Evolutionary conservation across 2,888 invertebrate species (phyloP).

Genomic region (Blastobasis lacticolella): DNA sequence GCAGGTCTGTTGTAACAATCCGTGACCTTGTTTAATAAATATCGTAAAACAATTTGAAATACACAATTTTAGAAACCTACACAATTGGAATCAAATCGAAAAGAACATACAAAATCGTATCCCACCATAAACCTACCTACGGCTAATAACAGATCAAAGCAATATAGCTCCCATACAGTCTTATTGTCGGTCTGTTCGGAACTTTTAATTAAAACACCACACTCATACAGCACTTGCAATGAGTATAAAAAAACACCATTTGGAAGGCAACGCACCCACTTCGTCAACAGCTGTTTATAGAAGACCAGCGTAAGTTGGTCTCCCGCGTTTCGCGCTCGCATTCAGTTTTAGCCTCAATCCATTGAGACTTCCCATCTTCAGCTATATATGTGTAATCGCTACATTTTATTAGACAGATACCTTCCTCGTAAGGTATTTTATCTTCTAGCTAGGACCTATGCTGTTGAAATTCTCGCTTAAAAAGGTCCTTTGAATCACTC

Average conservation of each 20-base stretch:
- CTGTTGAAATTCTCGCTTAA: conserved; percentile 11
- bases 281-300: conserved; percentile 68
- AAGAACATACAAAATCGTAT: too few relatives aligned
- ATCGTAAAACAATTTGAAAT: too few relatives aligned
- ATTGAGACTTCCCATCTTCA: too few relatives aligned
- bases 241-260: conserved; percentile 33
- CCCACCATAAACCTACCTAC: too few relatives aligned
- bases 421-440: too few relatives aligned
- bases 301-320: conserved; percentile 36
- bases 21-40: too few relatives aligned
- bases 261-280: conserved; percentile 42
- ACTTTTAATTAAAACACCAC: conserved; percentile 15
- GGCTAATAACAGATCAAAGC: too few relatives aligned
- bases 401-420: too few relatives aligned
- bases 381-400: too few relatives aligned
- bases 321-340: conserved; percentile 14
- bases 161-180: conserved; percentile 12
- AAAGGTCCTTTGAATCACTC: conserved; percentile 4
- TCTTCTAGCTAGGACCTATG: not conserved
- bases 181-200: conserved; percentile 3
- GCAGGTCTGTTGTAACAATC: too few relatives aligned
- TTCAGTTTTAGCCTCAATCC: not conserved
- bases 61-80: too few relatives aligned
- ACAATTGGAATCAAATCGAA: too few relatives aligned
- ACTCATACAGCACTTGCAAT: conserved; percentile 25